phyloP scores from a whole-genome alignment of 1,140 invertebrate species.

The Ephestia elutella region DNA sequence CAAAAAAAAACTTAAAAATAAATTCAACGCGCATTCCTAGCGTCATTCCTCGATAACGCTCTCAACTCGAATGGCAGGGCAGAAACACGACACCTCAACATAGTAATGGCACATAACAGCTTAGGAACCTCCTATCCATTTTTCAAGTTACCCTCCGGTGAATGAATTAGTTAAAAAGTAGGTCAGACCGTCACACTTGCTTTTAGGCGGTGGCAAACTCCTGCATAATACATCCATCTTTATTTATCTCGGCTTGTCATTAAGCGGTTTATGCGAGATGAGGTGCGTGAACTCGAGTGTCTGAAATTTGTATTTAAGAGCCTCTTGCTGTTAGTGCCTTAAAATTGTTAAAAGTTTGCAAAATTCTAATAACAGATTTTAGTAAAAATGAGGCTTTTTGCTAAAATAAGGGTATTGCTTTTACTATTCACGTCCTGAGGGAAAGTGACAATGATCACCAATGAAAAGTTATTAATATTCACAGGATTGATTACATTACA shows the following conservation, averaged over 20 bases:
- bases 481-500: too few species aligned
- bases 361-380: too few species aligned
- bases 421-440: too few species aligned
- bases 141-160: slow-evolving; percentile 8
- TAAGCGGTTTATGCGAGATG: slow-evolving; percentile 1
- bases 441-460: too few species aligned
- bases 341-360: too few species aligned
- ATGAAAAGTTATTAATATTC: too few species aligned
- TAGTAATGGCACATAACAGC: neutral
- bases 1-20: too few species aligned
- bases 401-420: too few species aligned
- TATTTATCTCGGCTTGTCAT: slow-evolving; percentile 9
- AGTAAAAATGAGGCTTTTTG: too few species aligned
- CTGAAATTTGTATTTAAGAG: neutral
- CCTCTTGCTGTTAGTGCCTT: too few species aligned
- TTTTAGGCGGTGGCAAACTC: neutral
- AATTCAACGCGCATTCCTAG: neutral
- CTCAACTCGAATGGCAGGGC: neutral
- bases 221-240: slow-evolving; percentile 8
- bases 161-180: slow-evolving; percentile 46
- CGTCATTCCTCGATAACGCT: neutral
- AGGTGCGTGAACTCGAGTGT: neutral
- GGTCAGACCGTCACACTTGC: slow-evolving; percentile 26
- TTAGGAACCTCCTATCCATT: neutral
- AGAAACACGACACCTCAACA: neutral